Evolutionary conservation across 1,140 invertebrate species (phyloP), one percentile per base, ranked within the genome.

Genomic region (Drosophila subpulchrella): DNA sequence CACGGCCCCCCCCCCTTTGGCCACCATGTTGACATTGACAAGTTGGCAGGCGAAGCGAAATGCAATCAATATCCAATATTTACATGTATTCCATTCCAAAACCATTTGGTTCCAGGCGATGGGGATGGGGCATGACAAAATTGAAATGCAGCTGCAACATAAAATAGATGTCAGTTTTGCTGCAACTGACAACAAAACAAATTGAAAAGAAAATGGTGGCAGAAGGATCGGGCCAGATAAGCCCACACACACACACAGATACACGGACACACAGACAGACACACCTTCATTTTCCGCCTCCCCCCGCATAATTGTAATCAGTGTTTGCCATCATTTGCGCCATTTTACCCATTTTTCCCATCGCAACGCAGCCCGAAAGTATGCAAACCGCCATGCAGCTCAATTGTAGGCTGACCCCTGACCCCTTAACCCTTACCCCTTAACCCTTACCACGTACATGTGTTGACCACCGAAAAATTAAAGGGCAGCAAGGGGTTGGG

Each of bases 61-160:
- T 82, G 83, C 77, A 86, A 88, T 82, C 82, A 86, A 85, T 81
- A 85, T 78, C 75, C 82, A 67, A 82, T 54, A 72, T 88, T 86
- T 72, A 67, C 71, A 62, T 70, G 61, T 47, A 46, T 50, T 62
- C 36, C 67, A 55, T 38, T 48, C 44, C 47, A 27, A n/a, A 13
- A 8, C n/a, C 50, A 20, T 20, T 13, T 39, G 24, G 20, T 20
- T 24, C 11, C 12, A 38, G n/a, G n/a, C n/a, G n/a, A n/a, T n/a
- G n/a, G n/a, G n/a, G 36, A 47, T 48, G 50, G 53, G n/a, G 32
- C 0, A 20, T 34, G 27, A 5, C 7, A 30, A 72, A 73, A 73
- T 73, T 74, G 76, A 79, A 65, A 66, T 77, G 67, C 67, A 77
- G 58, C 54, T 67, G 74, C 58, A 81, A 67, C 67, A 61, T 75